Percentiles rank a stretch among this genome's conserved stretches.
phyloP scores from a whole-genome alignment of 2,113 vertebrate genomes.

The Hippocampus barbouri region DNA sequence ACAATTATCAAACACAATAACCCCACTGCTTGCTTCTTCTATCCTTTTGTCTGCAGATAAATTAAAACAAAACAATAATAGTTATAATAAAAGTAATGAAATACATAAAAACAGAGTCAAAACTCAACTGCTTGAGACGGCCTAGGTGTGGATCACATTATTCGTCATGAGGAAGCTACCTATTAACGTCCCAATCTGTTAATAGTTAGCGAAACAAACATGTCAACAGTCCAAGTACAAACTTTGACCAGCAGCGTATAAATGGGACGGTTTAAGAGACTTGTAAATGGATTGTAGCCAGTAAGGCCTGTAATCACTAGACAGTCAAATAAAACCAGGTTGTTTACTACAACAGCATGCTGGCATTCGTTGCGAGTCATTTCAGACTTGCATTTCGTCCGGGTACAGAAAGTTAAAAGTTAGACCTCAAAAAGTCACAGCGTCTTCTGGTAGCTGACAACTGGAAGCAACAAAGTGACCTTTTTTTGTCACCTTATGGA shows the following conservation, averaged over 20 bases:
- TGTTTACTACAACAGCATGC: slow-evolving; percentile 15
- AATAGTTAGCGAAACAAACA: slow-evolving; percentile 52
- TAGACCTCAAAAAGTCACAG: background rate
- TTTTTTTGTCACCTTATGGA: background rate
- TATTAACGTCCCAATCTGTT: slow-evolving; percentile 54
- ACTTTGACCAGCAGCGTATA: slow-evolving; percentile 43
- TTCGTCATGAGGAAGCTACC: slow-evolving; percentile 37
- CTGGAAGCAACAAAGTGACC: no score
- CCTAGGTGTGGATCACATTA: slow-evolving; percentile 3
- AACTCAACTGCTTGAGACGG: slow-evolving; percentile 1
- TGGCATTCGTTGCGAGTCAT: background rate
- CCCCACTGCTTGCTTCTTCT: background rate
- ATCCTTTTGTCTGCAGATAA: background rate
- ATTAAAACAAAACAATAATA: background rate
- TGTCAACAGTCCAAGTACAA: slow-evolving; percentile 56
- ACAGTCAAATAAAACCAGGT: slow-evolving; percentile 17
- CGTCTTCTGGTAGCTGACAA: background rate
- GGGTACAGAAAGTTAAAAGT: background rate
- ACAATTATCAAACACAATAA: background rate
- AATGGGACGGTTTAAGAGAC: slow-evolving; percentile 25
- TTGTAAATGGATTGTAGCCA: slow-evolving; percentile 20
- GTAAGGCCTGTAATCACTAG: slow-evolving; percentile 22
- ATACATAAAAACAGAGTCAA: background rate
- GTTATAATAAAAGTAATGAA: background rate
- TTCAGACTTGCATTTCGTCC: background rate